Percentiles rank a stretch among this genome's conserved stretches.
These are phyloP conservation scores for Daphoenositta chrysoptera DNA, from an alignment of 2,113 vertebrate genomes.

Conservation along the genomic window DNA sequence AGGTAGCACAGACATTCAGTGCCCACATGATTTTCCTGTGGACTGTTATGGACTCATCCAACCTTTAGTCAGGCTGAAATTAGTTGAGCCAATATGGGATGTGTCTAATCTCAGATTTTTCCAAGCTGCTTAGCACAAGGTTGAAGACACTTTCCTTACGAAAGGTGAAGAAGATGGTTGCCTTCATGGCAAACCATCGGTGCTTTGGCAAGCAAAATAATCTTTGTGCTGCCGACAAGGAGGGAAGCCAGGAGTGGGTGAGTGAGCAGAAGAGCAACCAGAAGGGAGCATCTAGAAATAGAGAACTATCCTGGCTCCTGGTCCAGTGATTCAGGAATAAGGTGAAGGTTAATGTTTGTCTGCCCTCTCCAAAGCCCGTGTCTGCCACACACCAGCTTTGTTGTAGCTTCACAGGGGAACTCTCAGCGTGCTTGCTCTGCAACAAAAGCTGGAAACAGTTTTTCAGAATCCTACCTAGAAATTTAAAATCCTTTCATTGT, in stretches of 20 bases:
- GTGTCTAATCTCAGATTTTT: not conserved
- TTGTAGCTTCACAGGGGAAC: not conserved
- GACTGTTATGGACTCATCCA: not conserved
- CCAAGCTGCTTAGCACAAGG: not conserved
- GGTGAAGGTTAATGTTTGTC: not conserved
- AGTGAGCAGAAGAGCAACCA: not conserved
- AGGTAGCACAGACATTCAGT: not conserved
- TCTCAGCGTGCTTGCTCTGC: not conserved
- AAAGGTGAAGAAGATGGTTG: not conserved
- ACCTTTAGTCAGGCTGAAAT: not conserved
- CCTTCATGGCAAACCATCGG: not conserved
- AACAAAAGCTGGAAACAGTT: constrained; percentile 58
- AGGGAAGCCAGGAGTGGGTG: not conserved
- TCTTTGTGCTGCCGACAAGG: not conserved
- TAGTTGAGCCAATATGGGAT: not conserved
- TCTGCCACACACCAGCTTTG: not conserved
- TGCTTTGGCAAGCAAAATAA: rapidly evolving
- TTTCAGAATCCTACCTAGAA: constrained; percentile 49
- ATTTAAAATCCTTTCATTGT: constrained; percentile 61
- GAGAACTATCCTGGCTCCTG: not conserved
- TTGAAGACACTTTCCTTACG: not conserved
- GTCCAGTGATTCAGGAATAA: not conserved
- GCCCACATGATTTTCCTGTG: not conserved
- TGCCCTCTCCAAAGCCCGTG: not conserved
- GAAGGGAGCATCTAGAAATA: not conserved